phyloP scores from a whole-genome alignment of 2,888 invertebrate species.

The Synanthedon vespiformis region DNA sequence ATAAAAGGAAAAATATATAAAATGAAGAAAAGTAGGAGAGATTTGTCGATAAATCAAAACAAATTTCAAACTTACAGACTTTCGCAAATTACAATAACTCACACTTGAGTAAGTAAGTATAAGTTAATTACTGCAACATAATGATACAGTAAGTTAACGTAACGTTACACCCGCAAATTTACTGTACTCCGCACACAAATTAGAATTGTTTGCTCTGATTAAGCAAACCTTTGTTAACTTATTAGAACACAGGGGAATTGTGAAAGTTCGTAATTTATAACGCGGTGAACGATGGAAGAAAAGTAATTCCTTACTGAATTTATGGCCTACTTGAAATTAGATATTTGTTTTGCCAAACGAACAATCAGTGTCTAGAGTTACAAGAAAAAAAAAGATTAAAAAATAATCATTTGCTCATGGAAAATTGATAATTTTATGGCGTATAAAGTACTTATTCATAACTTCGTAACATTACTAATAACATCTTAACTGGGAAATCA shows the following conservation, averaged over 20 bases:
- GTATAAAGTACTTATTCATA: no score
- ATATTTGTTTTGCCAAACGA: no score
- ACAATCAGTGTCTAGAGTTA: no score
- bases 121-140: constrained; percentile 29
- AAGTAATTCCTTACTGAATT: no score
- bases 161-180: constrained; percentile 17
- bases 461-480: no score
- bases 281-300: neutral
- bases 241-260: constrained; percentile 5
- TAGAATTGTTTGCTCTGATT: constrained; percentile 33
- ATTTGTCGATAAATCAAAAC: constrained; percentile 12
- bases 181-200: constrained; percentile 15
- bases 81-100: constrained; percentile 21
- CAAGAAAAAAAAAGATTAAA: no score
- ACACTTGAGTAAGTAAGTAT: constrained; percentile 29
- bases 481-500: no score
- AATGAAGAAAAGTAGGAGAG: neutral
- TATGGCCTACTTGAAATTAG: no score
- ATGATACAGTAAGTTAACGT: constrained; percentile 19
- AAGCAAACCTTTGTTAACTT: constrained; percentile 21
- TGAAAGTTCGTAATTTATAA: neutral
- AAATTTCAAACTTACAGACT: constrained; percentile 9
- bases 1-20: no score
- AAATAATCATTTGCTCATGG: no score
- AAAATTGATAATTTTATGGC: no score